Base-by-base conservation (phyloP, 2,888 invertebrate species). In the Chrysotoxum bicinctum region DNA sequence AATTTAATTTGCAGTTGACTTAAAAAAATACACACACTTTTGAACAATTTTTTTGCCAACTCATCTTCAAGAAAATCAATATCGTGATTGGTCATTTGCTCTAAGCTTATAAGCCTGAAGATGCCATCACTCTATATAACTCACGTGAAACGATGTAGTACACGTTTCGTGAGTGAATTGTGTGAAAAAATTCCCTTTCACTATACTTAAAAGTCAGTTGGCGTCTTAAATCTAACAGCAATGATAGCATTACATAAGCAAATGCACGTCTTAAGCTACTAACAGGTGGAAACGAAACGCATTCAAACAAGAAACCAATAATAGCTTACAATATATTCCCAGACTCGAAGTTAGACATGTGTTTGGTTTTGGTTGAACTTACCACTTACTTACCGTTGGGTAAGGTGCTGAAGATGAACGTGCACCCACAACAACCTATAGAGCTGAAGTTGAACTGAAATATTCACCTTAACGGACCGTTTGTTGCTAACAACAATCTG, bases 111-210 rank as follows among this genome's bases (percentile, higher is more conserved):
- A 43, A 43, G 12, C 60, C 26, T n/a, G 16, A 76, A 70, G 81
- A 81, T 81, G 76, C 70, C 76, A n/a, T n/a, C n/a, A 81, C 81
- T 72, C 64, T 52, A 76, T 43, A 62, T 70, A 43, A 26, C 35
- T 50, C 30, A 56, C 48, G 14, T 66, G 10, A 37, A 54, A 26
- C 45, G 35, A 35, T 58, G 35, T 58, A 21, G 14, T 21, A 58
- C 32, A 37, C 35, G 19, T 60, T 21, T 19, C 43, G 52, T 60
- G 52, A 16, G 43, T 70, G 32, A 40, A 43, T 74, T 58, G 64
- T 70, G 43, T 62, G 43, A 58, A 48, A 45, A 19, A 62, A 66
- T 76, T 81, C 16, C 81, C 81, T 81, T 81, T 81, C 81, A 81
- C 81, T 76, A 26, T 26, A 72, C 81, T 58, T 66, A 43, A 66